Conservation (phyloP, 2,888 invertebrate genomes). For the Drosophila mulleri region DNA sequence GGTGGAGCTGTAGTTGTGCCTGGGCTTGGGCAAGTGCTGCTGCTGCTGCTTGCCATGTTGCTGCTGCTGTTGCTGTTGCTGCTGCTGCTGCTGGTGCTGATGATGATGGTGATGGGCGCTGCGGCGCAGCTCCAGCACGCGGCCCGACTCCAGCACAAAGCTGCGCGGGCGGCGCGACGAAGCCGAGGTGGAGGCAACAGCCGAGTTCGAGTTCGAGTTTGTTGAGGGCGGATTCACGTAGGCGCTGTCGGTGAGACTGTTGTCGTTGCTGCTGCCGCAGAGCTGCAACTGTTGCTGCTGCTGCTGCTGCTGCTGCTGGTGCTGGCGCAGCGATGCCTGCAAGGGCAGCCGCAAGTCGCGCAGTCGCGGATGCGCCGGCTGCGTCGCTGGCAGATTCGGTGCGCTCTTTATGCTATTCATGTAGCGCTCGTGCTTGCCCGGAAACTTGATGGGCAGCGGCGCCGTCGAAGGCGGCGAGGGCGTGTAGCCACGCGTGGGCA, state of each 20-base stretch:
- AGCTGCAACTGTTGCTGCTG: slow-evolving; percentile 78
- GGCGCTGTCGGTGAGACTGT: slow-evolving; percentile 83
- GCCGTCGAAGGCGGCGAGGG: slow-evolving; percentile 94
- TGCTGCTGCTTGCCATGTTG: slow-evolving; percentile 54
- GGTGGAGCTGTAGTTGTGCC: slow-evolving; percentile 87
- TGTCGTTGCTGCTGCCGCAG: slow-evolving; percentile 80
- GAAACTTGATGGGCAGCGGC: slow-evolving; percentile 92
- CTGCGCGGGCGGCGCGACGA: slow-evolving; percentile 87
- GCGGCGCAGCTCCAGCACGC: slow-evolving; percentile 91
- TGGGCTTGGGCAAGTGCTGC: slow-evolving; percentile 6
- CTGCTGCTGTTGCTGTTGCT: slow-evolving; percentile 46
- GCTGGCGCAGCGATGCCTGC: slow-evolving; percentile 87
- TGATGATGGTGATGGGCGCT: slow-evolving; percentile 84
- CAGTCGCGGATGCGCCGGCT: slow-evolving; percentile 89
- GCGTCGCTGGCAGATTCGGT: slow-evolving; percentile 90
- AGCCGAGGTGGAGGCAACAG: slow-evolving; percentile 54
- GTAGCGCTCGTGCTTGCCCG: slow-evolving; percentile 87
- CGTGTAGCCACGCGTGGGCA: slow-evolving; percentile 90
- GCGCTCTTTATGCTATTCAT: slow-evolving; percentile 93
- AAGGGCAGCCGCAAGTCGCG: slow-evolving; percentile 91
- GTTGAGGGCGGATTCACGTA: slow-evolving; percentile 83
- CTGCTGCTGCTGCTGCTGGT: slow-evolving; percentile 11
- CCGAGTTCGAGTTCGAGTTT: slow-evolving; percentile 59
- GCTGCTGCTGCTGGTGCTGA: slow-evolving; percentile 69
- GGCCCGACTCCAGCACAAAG: slow-evolving; percentile 87